Conservation (phyloP, 2,797 vertebrate species). For the Acipenser ruthenus region DNA sequence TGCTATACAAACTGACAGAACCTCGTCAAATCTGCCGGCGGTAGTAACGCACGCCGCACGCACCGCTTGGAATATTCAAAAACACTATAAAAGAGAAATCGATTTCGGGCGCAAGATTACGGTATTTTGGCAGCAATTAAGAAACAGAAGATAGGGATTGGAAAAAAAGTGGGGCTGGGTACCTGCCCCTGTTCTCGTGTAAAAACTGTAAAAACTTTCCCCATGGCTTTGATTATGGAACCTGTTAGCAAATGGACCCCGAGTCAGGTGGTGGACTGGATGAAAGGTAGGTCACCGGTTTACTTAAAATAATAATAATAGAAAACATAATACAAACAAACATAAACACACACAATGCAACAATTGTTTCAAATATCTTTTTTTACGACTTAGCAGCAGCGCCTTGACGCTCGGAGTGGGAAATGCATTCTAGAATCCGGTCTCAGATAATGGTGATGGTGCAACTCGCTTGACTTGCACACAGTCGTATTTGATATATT, state of each 20-base stretch:
- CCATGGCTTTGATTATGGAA: conserved; percentile 94
- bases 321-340: too few relatives aligned
- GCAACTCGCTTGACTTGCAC: too few relatives aligned
- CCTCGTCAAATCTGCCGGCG: conserved; percentile 12
- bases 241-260: conserved; percentile 97
- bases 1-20: neutral
- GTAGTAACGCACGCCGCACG: conserved; percentile 6
- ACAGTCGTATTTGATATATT: too few relatives aligned
- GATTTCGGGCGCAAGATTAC: conserved; percentile 12
- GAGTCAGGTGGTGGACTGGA: conserved; percentile 94
- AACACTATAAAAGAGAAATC: neutral
- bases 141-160: neutral
- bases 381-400: too few relatives aligned
- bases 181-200: conserved; percentile 47
- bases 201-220: conserved; percentile 57
- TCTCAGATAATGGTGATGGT: too few relatives aligned
- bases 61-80: neutral
- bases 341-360: too few relatives aligned
- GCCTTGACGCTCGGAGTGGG: too few relatives aligned
- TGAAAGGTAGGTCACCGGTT: conserved; percentile 74
- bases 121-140: neutral
- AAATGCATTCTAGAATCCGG: too few relatives aligned
- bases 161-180: conserved; percentile 4
- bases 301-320: too few relatives aligned
- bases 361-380: too few relatives aligned